phyloP scores from a whole-genome alignment of 2,113 vertebrate species.

The Girardinichthys multiradiatus region DNA sequence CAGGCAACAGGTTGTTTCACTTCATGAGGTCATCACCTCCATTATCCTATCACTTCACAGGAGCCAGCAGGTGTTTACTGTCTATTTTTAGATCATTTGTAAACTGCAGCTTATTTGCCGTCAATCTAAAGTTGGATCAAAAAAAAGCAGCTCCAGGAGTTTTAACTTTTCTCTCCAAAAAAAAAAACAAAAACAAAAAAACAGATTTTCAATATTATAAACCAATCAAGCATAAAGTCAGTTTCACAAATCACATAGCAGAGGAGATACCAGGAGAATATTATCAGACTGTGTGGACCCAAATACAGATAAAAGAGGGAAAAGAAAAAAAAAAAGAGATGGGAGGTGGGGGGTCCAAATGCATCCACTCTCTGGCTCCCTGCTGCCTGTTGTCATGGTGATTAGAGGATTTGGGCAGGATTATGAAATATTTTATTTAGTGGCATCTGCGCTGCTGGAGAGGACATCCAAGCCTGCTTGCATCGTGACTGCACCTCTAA shows the following conservation, averaged over 20 bases:
- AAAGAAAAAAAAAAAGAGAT: slow-evolving; percentile 12
- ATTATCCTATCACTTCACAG: slow-evolving; percentile 71
- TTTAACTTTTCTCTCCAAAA: neutral
- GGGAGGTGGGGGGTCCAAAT: slow-evolving; percentile 58
- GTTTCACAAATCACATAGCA: neutral
- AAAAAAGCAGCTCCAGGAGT: neutral
- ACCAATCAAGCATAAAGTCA: slow-evolving; percentile 1
- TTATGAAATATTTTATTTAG: slow-evolving; percentile 85
- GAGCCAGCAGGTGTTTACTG: slow-evolving; percentile 44
- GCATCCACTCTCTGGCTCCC: slow-evolving; percentile 70
- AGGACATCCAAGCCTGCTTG: slow-evolving; percentile 63
- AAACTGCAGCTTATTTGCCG: slow-evolving; percentile 5
- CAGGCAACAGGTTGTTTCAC: slow-evolving; percentile 79
- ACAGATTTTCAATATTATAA: too few species aligned
- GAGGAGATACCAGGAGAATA: slow-evolving; percentile 16
- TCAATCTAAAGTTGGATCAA: slow-evolving; percentile 1
- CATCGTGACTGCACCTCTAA: slow-evolving; percentile 40
- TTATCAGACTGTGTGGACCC: slow-evolving; percentile 4
- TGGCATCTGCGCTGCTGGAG: slow-evolving; percentile 80
- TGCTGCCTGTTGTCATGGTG: slow-evolving; percentile 85
- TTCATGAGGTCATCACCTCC: slow-evolving; percentile 75
- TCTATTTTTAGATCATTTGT: slow-evolving; percentile 5
- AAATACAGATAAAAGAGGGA: slow-evolving; percentile 40
- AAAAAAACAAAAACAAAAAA: too few species aligned
- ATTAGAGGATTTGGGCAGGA: slow-evolving; percentile 84